Percentiles rank a stretch among this genome's conserved stretches.
phyloP scores from a whole-genome alignment of 2,113 vertebrate genomes.

The Garra rufa region DNA sequence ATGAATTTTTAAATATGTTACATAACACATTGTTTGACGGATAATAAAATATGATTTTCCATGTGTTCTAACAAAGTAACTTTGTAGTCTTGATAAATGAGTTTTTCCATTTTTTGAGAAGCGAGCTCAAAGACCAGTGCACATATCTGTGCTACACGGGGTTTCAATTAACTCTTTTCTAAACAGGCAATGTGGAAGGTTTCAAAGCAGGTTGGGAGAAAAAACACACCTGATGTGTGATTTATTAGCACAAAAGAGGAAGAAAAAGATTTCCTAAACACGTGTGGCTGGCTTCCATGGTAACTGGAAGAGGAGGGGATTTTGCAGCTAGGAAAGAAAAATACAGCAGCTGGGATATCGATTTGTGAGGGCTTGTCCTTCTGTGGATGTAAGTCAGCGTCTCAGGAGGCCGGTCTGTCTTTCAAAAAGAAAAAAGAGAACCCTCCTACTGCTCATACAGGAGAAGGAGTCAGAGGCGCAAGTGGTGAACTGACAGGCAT shows the following conservation, averaged over 20 bases:
- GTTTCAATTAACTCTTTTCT: slow-evolving; percentile 45
- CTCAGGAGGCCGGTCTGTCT: slow-evolving; percentile 26
- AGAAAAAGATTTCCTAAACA: slow-evolving; percentile 51
- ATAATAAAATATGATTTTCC: background rate
- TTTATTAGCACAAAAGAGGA: slow-evolving; percentile 10
- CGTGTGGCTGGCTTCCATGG: slow-evolving; percentile 56
- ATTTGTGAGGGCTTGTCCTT: slow-evolving; percentile 62
- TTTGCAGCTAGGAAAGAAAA: slow-evolving; percentile 48
- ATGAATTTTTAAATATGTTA: background rate
- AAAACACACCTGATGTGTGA: background rate
- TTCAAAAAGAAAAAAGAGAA: slow-evolving; percentile 31
- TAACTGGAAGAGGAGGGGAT: slow-evolving; percentile 30
- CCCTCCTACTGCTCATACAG: slow-evolving; percentile 30
- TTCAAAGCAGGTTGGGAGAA: slow-evolving; percentile 32
- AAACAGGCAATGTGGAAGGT: slow-evolving; percentile 35
- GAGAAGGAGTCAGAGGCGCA: slow-evolving; percentile 58
- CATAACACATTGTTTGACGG: background rate
- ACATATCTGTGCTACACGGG: background rate
- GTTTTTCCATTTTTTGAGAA: background rate
- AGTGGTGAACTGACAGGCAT: slow-evolving; percentile 53
- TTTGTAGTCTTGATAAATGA: background rate
- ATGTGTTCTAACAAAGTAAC: background rate
- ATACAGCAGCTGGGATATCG: slow-evolving; percentile 66
- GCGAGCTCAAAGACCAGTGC: background rate
- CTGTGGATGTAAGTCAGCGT: slow-evolving; percentile 44